Percentiles rank a stretch among this genome's conserved stretches.
Evolutionary conservation across 2,113 vertebrate species (phyloP).

Genomic region (Archocentrus centrarchus): DNA sequence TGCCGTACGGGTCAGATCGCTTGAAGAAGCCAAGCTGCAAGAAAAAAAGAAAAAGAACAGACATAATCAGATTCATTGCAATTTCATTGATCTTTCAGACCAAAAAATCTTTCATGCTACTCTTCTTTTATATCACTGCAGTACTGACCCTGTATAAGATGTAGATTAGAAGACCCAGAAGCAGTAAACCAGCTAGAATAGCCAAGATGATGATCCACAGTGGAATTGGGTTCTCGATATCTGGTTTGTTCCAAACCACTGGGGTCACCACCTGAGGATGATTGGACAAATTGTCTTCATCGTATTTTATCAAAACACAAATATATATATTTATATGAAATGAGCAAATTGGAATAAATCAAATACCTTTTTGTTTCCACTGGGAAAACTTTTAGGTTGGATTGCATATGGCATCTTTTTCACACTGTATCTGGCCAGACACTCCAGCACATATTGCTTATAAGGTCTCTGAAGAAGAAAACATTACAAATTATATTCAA

Average conservation of each 20-base stretch:
- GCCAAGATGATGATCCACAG: constrained; percentile 94
- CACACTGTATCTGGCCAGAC: constrained; percentile 84
- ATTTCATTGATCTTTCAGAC: not conserved
- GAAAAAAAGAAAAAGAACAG: not conserved
- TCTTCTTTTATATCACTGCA: not conserved
- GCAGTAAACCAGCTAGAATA: constrained; percentile 89
- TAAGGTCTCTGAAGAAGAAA: constrained; percentile 77
- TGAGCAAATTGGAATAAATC: not conserved
- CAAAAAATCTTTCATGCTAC: not conserved
- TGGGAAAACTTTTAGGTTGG: constrained; percentile 79
- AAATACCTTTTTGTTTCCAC: constrained; percentile 84
- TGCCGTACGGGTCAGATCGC: constrained; percentile 90
- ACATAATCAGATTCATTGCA: not conserved
- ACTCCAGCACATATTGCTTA: constrained; percentile 85
- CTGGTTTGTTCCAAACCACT: constrained; percentile 89
- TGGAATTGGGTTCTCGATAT: constrained; percentile 85
- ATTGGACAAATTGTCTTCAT: not conserved
- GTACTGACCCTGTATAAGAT: constrained; percentile 90
- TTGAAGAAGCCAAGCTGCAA: constrained; percentile 94
- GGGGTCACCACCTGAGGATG: constrained; percentile 84
- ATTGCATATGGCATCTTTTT: constrained; percentile 89
- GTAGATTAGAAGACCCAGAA: constrained; percentile 91
- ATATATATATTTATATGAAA: not conserved
- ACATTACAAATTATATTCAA: not conserved
- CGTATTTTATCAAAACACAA: too few relatives aligned